phyloP scores from a whole-genome alignment of 2,888 invertebrate species.

The Euproctis similis region DNA sequence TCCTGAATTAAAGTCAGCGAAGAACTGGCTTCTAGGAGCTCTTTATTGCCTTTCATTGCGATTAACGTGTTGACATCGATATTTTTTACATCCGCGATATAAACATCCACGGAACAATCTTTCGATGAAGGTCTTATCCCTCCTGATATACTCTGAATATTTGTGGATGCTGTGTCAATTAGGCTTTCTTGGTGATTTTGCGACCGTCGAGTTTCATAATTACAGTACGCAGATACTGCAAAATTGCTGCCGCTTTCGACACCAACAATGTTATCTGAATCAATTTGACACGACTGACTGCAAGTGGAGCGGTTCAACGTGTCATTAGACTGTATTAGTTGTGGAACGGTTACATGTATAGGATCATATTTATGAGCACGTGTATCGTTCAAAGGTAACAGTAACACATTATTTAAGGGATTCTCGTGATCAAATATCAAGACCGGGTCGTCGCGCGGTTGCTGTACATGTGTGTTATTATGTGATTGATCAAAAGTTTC shows the following conservation, averaged over 20 bases:
- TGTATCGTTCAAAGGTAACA: constrained; percentile 24
- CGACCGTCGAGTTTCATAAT: background rate
- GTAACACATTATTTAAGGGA: constrained; percentile 53
- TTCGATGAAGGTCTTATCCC: background rate
- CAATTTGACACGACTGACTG: background rate
- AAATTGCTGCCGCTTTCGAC: background rate
- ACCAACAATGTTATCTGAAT: background rate
- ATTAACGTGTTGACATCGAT: constrained; percentile 21
- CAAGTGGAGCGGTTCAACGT: constrained; percentile 2
- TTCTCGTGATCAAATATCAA: constrained; percentile 52
- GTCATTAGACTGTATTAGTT: constrained; percentile 9
- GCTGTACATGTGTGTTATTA: background rate
- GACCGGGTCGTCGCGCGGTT: constrained; percentile 10
- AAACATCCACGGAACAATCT: constrained; percentile 1
- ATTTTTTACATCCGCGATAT: background rate
- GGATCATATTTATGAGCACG: constrained; percentile 46
- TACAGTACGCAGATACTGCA: background rate
- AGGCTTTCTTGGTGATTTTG: background rate
- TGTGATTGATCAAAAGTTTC: background rate
- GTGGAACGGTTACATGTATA: background rate
- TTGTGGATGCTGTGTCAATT: constrained; percentile 1
- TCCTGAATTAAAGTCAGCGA: constrained; percentile 58
- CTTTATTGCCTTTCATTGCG: constrained; percentile 49
- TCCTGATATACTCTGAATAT: background rate
- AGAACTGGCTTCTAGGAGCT: constrained; percentile 42